Conservation (phyloP, 2,888 invertebrate species). For the Diarsia rubi region DNA sequence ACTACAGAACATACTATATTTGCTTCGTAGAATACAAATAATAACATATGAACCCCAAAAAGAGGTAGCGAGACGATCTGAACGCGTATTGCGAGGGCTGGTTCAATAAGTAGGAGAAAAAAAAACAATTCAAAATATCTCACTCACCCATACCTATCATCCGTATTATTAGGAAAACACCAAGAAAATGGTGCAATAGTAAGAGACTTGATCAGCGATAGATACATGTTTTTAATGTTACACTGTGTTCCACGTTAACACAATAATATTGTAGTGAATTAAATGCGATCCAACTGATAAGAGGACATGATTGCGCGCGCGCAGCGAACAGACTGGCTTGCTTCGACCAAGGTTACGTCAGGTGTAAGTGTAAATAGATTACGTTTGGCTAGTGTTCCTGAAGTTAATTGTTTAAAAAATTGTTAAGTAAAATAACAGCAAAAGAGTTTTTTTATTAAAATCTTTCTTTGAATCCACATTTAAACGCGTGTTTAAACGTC, state of each 20-base stretch:
- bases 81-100: too few relatives aligned
- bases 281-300: constrained; percentile 44
- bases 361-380: constrained; percentile 10
- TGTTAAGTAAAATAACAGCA: neutral
- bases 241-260: constrained; percentile 43
- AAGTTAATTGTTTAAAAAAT: neutral
- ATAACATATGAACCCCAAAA: neutral
- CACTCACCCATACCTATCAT: constrained; percentile 73
- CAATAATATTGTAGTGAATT: constrained; percentile 21
- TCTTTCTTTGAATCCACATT: too few relatives aligned
- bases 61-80: too few relatives aligned
- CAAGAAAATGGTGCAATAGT: constrained; percentile 82
- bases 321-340: constrained; percentile 53
- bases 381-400: neutral
- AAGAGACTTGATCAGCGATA: constrained; percentile 67
- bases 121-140: neutral
- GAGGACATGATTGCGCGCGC: constrained; percentile 58
- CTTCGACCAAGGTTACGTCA: constrained; percentile 27
- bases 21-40: neutral
- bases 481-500: too few relatives aligned
- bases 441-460: too few relatives aligned
- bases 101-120: too few relatives aligned
- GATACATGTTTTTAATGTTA: constrained; percentile 65
- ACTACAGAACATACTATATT: neutral
- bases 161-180: constrained; percentile 79